A percentile compares a stretch with the other conserved stretches of the same genome.
Conservation (phyloP, 2,797 vertebrate genomes). For the Varecia variegata region DNA sequence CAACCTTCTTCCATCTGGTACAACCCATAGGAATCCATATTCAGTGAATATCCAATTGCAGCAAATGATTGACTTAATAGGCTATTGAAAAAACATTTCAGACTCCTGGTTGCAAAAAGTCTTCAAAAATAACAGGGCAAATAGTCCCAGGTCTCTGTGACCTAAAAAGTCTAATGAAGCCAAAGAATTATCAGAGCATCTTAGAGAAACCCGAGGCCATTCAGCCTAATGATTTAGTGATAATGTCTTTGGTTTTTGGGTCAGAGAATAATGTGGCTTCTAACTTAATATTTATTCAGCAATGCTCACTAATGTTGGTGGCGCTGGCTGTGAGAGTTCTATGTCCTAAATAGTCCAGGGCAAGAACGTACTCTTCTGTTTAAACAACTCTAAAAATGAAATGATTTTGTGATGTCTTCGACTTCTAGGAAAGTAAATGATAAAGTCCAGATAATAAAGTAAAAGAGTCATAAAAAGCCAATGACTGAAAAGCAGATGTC, state of each 20-base stretch:
- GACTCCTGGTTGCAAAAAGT: slow-evolving; percentile 47
- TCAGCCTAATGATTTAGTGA: slow-evolving; percentile 36
- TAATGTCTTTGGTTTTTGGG: neutral
- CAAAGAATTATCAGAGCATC: slow-evolving; percentile 52
- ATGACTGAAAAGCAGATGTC: neutral
- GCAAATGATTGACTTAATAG: slow-evolving; percentile 49
- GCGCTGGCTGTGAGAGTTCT: neutral
- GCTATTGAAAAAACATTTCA: slow-evolving; percentile 47
- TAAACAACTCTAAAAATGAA: neutral
- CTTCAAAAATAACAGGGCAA: slow-evolving; percentile 59
- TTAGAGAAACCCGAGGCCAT: slow-evolving; percentile 40
- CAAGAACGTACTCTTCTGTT: neutral
- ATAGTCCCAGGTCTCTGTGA: slow-evolving; percentile 68
- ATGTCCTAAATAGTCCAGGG: neutral
- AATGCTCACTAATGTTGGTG: neutral
- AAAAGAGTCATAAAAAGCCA: neutral
- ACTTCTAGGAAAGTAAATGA: neutral
- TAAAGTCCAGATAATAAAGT: neutral
- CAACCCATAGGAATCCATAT: neutral
- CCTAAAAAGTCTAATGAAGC: slow-evolving; percentile 52
- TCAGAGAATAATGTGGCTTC: slow-evolving; percentile 9
- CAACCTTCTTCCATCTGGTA: neutral
- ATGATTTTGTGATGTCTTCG: neutral
- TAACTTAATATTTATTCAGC: neutral
- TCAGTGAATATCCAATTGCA: neutral